Base-by-base conservation (phyloP, 2,113 vertebrate species). In the Mesembrinibis cayennensis region DNA sequence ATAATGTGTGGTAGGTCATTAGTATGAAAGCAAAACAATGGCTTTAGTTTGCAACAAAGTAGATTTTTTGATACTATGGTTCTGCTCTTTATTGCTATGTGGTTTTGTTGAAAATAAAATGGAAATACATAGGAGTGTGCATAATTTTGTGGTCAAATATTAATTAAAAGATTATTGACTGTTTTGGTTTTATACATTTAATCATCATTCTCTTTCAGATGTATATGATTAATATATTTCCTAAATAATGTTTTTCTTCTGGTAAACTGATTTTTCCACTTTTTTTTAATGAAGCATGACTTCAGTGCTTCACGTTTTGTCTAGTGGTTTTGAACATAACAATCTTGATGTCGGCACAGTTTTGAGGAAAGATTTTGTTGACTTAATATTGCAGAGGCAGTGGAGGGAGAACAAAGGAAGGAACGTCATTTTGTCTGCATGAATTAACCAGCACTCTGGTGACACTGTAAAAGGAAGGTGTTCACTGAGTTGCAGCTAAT, bases 341-440 rank as follows among this genome's bases (percentile, higher is more conserved):
- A 3, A 92, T 67, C 87, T 73, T 93, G 89, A 94, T 95, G 85
- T 77, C 58, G 67, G 2, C 36, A 45, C 65, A 62, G 74, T 78
- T 89, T 62, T 79, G 94, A 95, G 74, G 70, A 58, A 83, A 85
- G 66, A 21, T 80, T 92, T 65, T 95, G 84, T 97, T 95, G 94
- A 80, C 40, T 90, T 95, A 90, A 91, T 94, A 34, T 80, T 91
- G 61, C 84, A 65, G 91, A 94, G 65, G 47, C 66, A 86, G 52
- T 40, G 62, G 71, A 82, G 81, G 58, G 61, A 90, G 67, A 88
- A 82, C 52, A 88, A 81, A 88, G 65, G 44, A 52, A 65, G 66
- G 69, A 65, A 47, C 6, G 2, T 77, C 13, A 0, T 55, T 95
- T 70, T 90, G 84, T 81, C 55, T 95, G 81, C 3, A 4, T 71